Conservation (phyloP, 2,888 invertebrate genomes). For the Meandrusa payeni region DNA sequence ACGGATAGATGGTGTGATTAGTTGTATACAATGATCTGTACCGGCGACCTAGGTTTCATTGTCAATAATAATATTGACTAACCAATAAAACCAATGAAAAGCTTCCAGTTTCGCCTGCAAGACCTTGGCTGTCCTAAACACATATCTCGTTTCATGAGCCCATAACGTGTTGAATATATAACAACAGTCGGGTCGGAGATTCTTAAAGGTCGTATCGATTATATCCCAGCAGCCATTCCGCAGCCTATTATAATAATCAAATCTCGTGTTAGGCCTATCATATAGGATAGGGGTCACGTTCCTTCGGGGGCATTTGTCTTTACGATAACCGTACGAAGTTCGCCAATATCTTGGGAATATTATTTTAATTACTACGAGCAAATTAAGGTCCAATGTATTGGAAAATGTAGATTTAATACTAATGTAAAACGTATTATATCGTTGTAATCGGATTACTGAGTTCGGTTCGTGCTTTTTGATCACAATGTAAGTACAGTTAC, state of each 20-base stretch:
- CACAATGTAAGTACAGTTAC: too few relatives aligned
- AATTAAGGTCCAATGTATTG: conserved; percentile 10
- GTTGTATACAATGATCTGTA: too few relatives aligned
- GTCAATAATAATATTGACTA: too few relatives aligned
- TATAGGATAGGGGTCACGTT: conserved; percentile 20
- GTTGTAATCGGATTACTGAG: too few relatives aligned
- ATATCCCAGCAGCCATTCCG: conserved; percentile 18
- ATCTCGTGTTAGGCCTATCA: conserved; percentile 19
- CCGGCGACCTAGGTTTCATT: too few relatives aligned
- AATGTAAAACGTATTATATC: too few relatives aligned
- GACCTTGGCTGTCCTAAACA: too few relatives aligned
- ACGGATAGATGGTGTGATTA: too few relatives aligned
- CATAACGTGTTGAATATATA: conserved; percentile 10
- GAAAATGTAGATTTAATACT: too few relatives aligned
- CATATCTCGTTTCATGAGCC: background rate
- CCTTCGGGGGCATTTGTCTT: conserved; percentile 20
- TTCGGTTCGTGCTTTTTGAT: too few relatives aligned
- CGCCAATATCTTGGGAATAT: conserved; percentile 14
- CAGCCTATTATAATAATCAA: conserved; percentile 24
- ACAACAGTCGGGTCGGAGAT: conserved; percentile 7
- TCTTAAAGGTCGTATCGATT: conserved; percentile 22
- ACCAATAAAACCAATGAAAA: too few relatives aligned
- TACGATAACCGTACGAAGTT: conserved; percentile 17
- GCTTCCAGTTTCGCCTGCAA: too few relatives aligned
- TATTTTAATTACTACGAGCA: conserved; percentile 15